These are phyloP conservation scores for Propithecus deckenii DNA, from an alignment of 2,797 vertebrate species.

Conservation along the genomic window DNA sequence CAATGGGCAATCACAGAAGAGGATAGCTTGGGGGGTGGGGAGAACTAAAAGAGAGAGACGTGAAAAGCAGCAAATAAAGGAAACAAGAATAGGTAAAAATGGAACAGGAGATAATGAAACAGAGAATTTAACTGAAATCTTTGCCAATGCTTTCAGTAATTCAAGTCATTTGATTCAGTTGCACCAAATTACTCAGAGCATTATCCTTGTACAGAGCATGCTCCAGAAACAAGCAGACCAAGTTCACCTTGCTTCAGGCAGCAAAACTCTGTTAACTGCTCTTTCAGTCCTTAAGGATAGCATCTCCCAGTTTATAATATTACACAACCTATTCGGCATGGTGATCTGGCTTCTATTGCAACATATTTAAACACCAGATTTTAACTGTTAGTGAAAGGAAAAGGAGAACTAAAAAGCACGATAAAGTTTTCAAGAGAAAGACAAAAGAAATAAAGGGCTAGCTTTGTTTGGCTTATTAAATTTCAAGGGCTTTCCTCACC, in stretches of 20 bases:
- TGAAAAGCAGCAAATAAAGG: background rate
- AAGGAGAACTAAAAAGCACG: background rate
- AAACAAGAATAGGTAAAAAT: background rate
- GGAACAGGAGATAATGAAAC: background rate
- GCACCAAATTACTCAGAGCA: background rate
- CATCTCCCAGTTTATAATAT: background rate
- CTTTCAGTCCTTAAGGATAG: background rate
- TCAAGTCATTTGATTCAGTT: conserved; percentile 7
- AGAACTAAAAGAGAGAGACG: background rate
- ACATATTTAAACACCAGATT: conserved; percentile 20
- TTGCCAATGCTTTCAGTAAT: background rate
- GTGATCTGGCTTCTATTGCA: background rate
- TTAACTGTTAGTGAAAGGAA: background rate
- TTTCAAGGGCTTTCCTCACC: conserved; percentile 29
- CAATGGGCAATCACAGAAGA: background rate
- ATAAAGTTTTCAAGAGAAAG: conserved; percentile 43
- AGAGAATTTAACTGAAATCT: background rate
- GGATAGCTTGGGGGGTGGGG: rapidly evolving
- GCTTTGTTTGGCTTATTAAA: conserved; percentile 55
- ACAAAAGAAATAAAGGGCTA: conserved; percentile 51
- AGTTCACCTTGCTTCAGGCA: background rate
- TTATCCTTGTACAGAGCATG: background rate
- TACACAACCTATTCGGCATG: background rate
- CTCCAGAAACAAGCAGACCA: background rate
- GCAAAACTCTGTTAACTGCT: background rate